Base-by-base conservation (phyloP, 53 echinoderm and acorn worm genomes). In the Patiria pectinifera region DNA sequence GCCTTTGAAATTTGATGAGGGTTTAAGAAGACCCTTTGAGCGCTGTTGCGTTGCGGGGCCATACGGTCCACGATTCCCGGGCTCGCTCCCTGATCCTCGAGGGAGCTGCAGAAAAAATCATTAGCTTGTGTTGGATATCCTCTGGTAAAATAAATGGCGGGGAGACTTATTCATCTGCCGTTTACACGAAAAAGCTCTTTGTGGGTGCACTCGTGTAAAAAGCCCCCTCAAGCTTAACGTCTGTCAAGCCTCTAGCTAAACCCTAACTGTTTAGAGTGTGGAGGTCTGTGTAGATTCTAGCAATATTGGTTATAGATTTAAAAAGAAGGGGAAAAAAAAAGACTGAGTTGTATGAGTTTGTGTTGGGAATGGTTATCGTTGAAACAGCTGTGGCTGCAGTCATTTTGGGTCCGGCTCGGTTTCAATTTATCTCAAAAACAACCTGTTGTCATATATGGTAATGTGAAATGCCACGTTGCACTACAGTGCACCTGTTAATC, bases 111-210 rank as follows among this genome's bases (percentile, higher is more conserved):
- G 15, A 53, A 78, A 76, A 88, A 88, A 88, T 59, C 58, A 78
- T 88, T 88, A 78, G 88, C 77, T 76, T 46, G 62, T 88, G 88
- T 88, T 88, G 77, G 88, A 88, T 88, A 88, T 88, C 88, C 88
- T 78, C 21, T 78, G 88, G 61, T 88, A 78, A 88, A 88, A 58
- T 88, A 88, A 77, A 88, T 21, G 78, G 78, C 61, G 44, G 44
- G 60, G 22, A 43, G 18, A 11, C 25, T 59, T 48, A 48, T 74
- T 88, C 78, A 60, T 77, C 35, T 78, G 13, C 61, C 78, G 78
- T 88, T 45, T 35, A 88, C 88, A 88, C 12, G 88, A 77, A 78
- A 88, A 88, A 88, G 88, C 88, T 88, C 45, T 88, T 78, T 88
- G 59, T 88, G 77, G 77, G 58, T 19, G 8, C 78, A 77, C 62